A percentile compares a stretch with the other conserved stretches of the same genome.
Conservation (phyloP, 1,140 invertebrate species). For the Caerostris extrusa region DNA sequence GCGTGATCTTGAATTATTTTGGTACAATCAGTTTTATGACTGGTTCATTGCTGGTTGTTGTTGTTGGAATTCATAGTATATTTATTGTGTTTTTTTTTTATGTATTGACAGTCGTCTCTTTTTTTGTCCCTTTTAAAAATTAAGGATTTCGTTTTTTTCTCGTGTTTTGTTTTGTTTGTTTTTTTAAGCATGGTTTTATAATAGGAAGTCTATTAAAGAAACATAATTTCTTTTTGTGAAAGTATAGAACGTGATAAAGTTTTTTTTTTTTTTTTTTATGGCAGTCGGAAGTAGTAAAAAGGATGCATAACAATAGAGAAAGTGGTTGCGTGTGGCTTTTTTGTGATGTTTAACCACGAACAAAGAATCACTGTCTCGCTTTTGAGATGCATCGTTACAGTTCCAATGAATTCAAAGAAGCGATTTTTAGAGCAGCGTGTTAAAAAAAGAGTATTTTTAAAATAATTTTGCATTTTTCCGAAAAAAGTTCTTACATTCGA, state of each 20-base stretch:
- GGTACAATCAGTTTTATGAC: slow-evolving; percentile 30
- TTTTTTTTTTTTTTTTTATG: too few species aligned
- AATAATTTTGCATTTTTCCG: too few species aligned
- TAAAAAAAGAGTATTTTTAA: too few species aligned
- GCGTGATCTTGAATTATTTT: neutral
- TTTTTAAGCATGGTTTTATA: neutral
- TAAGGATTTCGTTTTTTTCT: neutral
- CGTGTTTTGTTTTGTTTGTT: too few species aligned
- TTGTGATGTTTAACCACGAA: neutral
- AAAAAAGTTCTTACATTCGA: too few species aligned
- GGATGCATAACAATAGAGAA: neutral
- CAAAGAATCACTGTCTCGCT: neutral
- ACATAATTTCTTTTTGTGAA: neutral
- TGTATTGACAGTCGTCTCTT: slow-evolving; percentile 2
- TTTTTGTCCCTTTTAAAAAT: slow-evolving; percentile 22
- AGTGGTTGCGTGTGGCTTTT: neutral
- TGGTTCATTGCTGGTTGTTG: slow-evolving; percentile 21
- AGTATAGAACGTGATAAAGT: neutral
- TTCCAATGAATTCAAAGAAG: neutral
- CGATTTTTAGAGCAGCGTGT: too few species aligned
- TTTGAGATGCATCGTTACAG: neutral
- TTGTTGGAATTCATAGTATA: slow-evolving; percentile 6
- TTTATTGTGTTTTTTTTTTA: slow-evolving; percentile 21
- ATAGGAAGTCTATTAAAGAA: neutral
- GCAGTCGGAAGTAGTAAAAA: slow-evolving; percentile 32